Evolutionary conservation across 2,888 invertebrate genomes (phyloP).

Genomic region (Cryptocephalus primarius): DNA sequence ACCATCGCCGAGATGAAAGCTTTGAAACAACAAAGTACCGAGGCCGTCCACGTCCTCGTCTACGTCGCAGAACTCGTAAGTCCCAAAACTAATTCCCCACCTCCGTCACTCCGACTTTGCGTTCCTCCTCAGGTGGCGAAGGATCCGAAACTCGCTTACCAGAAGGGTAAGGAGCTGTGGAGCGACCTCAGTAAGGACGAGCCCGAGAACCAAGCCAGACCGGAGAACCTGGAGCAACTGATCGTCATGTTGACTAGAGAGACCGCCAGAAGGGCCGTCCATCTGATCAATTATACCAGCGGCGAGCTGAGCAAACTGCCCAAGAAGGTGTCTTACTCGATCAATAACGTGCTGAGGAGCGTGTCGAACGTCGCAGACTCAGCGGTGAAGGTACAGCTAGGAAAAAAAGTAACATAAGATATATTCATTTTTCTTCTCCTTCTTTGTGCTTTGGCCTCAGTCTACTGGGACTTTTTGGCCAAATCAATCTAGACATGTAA

Average conservation of each 20-base stretch:
- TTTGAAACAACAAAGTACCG: conserved; percentile 63
- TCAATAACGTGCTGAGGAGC: conserved; percentile 37
- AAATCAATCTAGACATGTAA: too few relatives aligned
- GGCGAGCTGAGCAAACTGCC: conserved; percentile 49
- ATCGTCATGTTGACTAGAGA: conserved; percentile 67
- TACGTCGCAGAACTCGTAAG: conserved; percentile 71
- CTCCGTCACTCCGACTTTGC: too few relatives aligned
- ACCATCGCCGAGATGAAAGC: conserved; percentile 72
- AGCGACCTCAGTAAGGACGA: conserved; percentile 59
- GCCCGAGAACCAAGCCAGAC: conserved; percentile 76
- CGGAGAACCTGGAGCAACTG: conserved; percentile 65
- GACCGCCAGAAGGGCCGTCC: conserved; percentile 64
- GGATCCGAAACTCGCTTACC: conserved; percentile 63
- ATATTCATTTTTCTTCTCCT: too few relatives aligned
- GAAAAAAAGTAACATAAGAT: conserved; percentile 1
- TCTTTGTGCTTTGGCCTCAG: too few relatives aligned
- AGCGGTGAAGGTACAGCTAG: conserved; percentile 56
- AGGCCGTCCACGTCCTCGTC: conserved; percentile 63
- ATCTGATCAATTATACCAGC: conserved; percentile 63
- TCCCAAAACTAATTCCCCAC: background rate
- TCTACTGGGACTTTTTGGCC: too few relatives aligned
- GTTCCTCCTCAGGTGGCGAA: conserved; percentile 54
- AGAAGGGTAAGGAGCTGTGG: conserved; percentile 66
- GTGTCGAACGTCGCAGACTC: conserved; percentile 50
- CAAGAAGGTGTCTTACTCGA: conserved; percentile 21